Evolutionary conservation across 1,140 invertebrate species (phyloP), one percentile per base, ranked within the genome.

Genomic region (Diuraphis noxia): DNA sequence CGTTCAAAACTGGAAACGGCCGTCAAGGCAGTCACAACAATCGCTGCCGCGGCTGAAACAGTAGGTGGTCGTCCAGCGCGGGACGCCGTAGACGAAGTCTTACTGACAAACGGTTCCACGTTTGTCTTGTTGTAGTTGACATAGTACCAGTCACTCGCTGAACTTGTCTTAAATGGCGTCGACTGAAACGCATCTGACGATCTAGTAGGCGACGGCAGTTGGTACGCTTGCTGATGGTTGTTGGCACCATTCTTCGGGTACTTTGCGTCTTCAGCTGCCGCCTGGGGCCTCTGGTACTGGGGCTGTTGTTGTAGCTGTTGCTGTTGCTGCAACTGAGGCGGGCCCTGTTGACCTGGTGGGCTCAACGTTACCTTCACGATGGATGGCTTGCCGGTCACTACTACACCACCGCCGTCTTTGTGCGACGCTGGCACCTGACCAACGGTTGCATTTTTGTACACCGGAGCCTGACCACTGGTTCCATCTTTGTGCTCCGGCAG

Each of bases 121-220:
- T 96, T 95, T 30, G 95, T 95, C 92, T 96, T 95, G 93, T 97
- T 97, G 93, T 97, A 97, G 94, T 97, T 96, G 90, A 95, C 95
- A 93, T 96, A 97, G 93, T 97, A 97, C 96, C 96, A 97, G 92
- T 96, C 96, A 23, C 34, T 82, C 4, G 89, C 89, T 25, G 72
- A 82, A 21, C 77, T 91, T 43, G 89, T 91, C 43, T 63, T 63
- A 34, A 91, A 91, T 34, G 89, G 89, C 34, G 89, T 91, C 23
- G 41, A 91, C 43, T 81, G 89, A 6, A 91, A 91, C 92, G 95
- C 95, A 40, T 92, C 86, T 4, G 84, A 9, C 8, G 95, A 94
- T 93, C 95, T 94, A 40, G 95, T 93, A 19, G 38, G 30, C 10
- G 23, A 17, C 8, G 34, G 56, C 3, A 30, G 8, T 87, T 84